These are phyloP conservation scores for Melangyna quadrimaculata DNA, from an alignment of 2,888 invertebrate species.

Conservation along the genomic window DNA sequence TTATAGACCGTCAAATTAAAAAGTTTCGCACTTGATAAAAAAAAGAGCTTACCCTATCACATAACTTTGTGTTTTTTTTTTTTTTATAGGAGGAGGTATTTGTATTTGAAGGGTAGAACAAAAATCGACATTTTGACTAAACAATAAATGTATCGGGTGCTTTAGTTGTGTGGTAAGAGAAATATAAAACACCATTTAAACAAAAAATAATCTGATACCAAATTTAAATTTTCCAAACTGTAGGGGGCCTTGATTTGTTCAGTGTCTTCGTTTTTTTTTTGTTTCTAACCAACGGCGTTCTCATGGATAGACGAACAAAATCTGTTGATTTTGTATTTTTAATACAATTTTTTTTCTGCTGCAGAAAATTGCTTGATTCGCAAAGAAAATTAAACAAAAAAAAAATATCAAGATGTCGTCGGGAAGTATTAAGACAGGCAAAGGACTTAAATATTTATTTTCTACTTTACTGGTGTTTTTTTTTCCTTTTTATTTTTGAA, in stretches of 20 bases:
- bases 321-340: slow-evolving; percentile 57
- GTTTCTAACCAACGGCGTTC: neutral
- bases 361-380: slow-evolving; percentile 61
- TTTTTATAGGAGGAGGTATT: neutral
- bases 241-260: slow-evolving; percentile 16
- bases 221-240: slow-evolving; percentile 19
- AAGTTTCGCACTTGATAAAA: slow-evolving; percentile 46
- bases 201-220: slow-evolving; percentile 34
- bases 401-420: neutral
- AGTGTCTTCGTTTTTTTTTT: neutral
- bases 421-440: neutral
- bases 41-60: slow-evolving; percentile 20
- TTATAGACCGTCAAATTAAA: slow-evolving; percentile 66
- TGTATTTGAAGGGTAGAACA: neutral
- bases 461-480: slow-evolving; percentile 36
- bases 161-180: neutral
- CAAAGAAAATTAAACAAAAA: slow-evolving; percentile 40
- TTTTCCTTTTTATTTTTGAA: neutral
- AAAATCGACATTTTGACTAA: neutral
- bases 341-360: neutral
- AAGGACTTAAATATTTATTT: slow-evolving; percentile 63
- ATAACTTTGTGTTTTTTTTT: neutral
- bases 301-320: slow-evolving; percentile 34
- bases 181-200: slow-evolving; percentile 24
- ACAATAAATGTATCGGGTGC: neutral